Evolutionary conservation across 2,888 invertebrate species (phyloP).

Genomic region (Dicycla oo): DNA sequence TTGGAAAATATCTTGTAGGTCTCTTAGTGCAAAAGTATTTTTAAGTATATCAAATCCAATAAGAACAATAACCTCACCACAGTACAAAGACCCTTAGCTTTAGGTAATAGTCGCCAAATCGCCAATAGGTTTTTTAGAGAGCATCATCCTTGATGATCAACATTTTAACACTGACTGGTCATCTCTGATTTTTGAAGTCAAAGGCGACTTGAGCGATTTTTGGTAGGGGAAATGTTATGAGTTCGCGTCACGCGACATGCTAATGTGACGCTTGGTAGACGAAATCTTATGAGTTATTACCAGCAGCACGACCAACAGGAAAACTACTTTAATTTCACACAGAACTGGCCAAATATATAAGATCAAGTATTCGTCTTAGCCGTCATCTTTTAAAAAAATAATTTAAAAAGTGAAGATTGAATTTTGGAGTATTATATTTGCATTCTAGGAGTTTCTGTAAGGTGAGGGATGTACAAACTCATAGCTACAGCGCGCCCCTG

Average conservation of each 20-base stretch:
- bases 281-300: not conserved
- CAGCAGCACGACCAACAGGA: not conserved
- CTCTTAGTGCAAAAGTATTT: not conserved
- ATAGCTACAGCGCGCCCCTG: constrained; percentile 65
- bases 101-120: not conserved
- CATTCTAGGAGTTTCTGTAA: constrained; percentile 8
- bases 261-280: too few relatives aligned
- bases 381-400: not conserved
- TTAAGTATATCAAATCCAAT: not conserved
- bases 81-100: not conserved
- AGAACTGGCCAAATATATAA: not conserved
- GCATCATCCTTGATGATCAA: too few relatives aligned
- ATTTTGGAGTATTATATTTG: not conserved
- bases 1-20: not conserved
- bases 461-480: constrained; percentile 48
- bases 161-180: too few relatives aligned
- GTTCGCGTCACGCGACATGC: too few relatives aligned
- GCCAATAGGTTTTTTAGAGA: not conserved
- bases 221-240: too few relatives aligned
- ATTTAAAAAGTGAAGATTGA: not conserved
- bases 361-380: not conserved
- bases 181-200: not conserved
- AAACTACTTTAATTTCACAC: not conserved
- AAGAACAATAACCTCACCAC: not conserved
- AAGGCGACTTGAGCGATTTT: too few relatives aligned